Conservation (phyloP, 2,797 vertebrate species). For the Chaunax sp. region DNA sequence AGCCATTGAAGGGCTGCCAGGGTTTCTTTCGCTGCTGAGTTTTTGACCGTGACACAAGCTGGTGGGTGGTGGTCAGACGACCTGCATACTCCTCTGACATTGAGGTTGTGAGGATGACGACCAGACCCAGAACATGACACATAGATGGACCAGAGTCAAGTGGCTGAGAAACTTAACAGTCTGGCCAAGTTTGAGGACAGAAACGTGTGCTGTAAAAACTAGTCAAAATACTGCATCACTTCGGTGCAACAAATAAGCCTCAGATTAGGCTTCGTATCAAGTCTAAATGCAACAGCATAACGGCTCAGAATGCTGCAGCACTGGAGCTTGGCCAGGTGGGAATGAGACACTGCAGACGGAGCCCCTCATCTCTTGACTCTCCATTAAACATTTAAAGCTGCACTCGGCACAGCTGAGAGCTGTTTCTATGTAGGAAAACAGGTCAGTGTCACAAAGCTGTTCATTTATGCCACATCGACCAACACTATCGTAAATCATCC, state of each 20-base stretch:
- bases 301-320: constrained; percentile 72
- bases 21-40: constrained; percentile 60
- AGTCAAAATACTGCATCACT: constrained; percentile 52
- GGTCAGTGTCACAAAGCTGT: constrained; percentile 40
- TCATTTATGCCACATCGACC: constrained; percentile 28
- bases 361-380: constrained; percentile 65
- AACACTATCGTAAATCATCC: constrained; percentile 32
- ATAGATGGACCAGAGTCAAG: constrained; percentile 36
- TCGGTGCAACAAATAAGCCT: constrained; percentile 39
- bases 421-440: constrained; percentile 30
- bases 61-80: constrained; percentile 63
- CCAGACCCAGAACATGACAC: constrained; percentile 34
- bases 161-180: constrained; percentile 39
- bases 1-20: constrained; percentile 74
- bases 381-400: constrained; percentile 80
- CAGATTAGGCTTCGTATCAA: constrained; percentile 52
- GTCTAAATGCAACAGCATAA: constrained; percentile 59
- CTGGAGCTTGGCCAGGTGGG: constrained; percentile 75
- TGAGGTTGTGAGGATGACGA: constrained; percentile 27
- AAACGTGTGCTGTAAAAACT: constrained; percentile 34
- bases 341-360: constrained; percentile 74
- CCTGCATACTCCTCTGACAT: constrained; percentile 47
- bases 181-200: constrained; percentile 33
- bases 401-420: constrained; percentile 51
- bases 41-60: constrained; percentile 68